phyloP scores from a whole-genome alignment of 1,140 invertebrate species.

The Acromyrmex heyeri region DNA sequence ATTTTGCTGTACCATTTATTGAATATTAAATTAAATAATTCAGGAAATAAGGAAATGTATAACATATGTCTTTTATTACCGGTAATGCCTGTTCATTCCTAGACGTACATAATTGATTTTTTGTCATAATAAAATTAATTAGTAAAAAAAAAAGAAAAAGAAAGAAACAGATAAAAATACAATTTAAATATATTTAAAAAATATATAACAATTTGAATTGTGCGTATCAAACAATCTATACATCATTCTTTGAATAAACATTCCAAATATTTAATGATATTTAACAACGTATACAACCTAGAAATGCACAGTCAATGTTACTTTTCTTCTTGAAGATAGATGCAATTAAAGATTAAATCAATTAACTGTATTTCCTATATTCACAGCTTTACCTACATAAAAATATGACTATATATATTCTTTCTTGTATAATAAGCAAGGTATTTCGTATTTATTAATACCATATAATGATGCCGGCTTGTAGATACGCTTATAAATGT shows the following conservation, averaged over 20 bases:
- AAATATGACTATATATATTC: not conserved
- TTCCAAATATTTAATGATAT: not conserved
- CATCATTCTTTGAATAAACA: not conserved
- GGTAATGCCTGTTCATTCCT: not conserved
- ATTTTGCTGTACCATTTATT: not conserved
- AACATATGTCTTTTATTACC: conserved; percentile 23
- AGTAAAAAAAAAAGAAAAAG: not conserved
- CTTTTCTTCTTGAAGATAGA: conserved; percentile 4
- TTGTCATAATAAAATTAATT: conserved; percentile 24
- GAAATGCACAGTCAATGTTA: not conserved
- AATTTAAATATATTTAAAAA: conserved; percentile 11
- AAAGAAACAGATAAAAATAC: not conserved
- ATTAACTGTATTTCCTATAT: not conserved
- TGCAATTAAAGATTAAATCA: not conserved
- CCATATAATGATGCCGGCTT: not conserved
- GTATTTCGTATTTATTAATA: conserved; percentile 13
- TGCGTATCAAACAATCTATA: not conserved
- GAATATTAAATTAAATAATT: conserved; percentile 6
- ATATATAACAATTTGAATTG: conserved; percentile 7
- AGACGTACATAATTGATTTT: not conserved
- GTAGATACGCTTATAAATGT: not conserved
- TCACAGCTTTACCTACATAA: not conserved
- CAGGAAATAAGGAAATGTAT: not conserved
- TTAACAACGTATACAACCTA: conserved; percentile 36
- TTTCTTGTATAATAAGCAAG: conserved; percentile 1